These are phyloP conservation scores for Nycticryphes semicollaris DNA, from an alignment of 2,113 vertebrate species.

Conservation along the genomic window DNA sequence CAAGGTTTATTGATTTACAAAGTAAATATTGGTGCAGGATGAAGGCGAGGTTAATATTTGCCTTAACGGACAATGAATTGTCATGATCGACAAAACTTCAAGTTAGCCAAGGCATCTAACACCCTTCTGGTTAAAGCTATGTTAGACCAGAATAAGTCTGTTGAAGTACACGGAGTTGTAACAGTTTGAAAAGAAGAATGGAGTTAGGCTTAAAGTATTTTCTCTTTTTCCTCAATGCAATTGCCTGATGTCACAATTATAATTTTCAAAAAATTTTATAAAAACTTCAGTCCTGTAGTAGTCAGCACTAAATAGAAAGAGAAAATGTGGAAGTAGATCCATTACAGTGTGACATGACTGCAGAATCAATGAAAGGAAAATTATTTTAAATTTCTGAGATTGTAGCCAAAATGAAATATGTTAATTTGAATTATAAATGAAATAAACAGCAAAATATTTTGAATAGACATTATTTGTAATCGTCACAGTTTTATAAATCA, in stretches of 20 bases:
- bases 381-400: background rate
- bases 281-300: background rate
- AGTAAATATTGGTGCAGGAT: background rate
- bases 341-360: background rate
- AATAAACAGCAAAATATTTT: background rate
- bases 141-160: background rate
- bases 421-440: background rate
- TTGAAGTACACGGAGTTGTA: background rate
- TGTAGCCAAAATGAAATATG: background rate
- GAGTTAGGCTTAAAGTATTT: background rate
- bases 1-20: background rate
- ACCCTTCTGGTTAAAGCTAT: background rate
- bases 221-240: background rate
- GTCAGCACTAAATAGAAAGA: background rate
- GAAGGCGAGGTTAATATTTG: conserved; percentile 22
- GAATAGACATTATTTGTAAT: background rate
- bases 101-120: background rate
- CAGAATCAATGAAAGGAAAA: background rate
- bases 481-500: background rate
- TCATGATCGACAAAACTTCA: background rate
- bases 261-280: background rate
- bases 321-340: background rate
- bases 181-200: background rate
- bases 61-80: background rate
- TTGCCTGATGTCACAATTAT: background rate